Base-by-base conservation (phyloP, 1,140 invertebrate species). In the Teleopsis dalmanni region DNA sequence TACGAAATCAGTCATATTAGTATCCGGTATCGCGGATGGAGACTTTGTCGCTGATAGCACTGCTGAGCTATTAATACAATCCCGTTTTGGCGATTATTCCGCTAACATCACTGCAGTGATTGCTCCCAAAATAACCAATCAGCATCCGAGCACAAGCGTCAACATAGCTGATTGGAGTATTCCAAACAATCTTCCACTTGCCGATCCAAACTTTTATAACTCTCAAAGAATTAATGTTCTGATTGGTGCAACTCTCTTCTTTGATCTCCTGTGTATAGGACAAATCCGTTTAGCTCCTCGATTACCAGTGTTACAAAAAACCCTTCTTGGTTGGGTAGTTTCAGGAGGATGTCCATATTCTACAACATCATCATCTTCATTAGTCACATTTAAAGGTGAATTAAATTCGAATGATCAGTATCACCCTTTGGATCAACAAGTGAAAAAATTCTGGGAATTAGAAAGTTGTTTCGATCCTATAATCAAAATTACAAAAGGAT, bases 151-250 rank as follows among this genome's bases (percentile, higher is more conserved):
- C 14, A 18, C 22, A 4, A 21, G 21, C 10, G 27, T 47, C 2
- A 35, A 35, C 14, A 18, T 38, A 22, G 10, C 26, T 8, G 4
- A 40, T 3, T 31, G 22, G 25, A 4, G 23, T 3, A 41, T 48
- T 9, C 36, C 46, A 9, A 19, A 11, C 2, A 48, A 48, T 10
- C 29, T 48, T 8, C 23, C 25, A 21, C 9, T 47, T 2, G 45
- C 45, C 5, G 45, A 47, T 38, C 25, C 35, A 37, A 18, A 35
- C 11, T 40, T 48, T 31, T n/a, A 40, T 38, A 47, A 25, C 6
- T 26, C 23, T 16, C n/a, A 26, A 25, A 14, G 35, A 18, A 40
- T 38, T 8, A 26, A 38, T 37, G 14, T 38, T 36, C n/a, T 47
- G 16, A 38, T 38, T 40, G 46, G 37, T 23, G 37, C 37, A 10